A percentile compares a stretch with the other conserved stretches of the same genome.
Conservation (phyloP, 1,140 invertebrate species). For the Colletes gigas region DNA sequence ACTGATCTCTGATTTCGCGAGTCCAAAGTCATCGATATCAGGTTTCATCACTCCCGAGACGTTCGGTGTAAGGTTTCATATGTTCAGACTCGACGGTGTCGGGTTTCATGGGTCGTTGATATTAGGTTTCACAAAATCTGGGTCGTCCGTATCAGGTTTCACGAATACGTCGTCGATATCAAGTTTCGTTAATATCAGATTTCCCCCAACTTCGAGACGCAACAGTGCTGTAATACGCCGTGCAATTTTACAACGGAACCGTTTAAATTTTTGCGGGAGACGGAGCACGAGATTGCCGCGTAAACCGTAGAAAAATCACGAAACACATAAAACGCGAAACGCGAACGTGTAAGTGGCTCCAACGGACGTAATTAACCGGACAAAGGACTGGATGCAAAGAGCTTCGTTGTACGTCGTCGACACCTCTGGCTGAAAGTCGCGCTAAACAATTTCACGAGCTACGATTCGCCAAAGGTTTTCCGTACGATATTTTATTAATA, state of each 20-base stretch:
- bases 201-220: not conserved
- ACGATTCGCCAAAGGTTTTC: not conserved
- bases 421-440: not conserved
- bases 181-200: not conserved
- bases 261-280: not conserved
- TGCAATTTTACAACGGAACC: not conserved
- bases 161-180: not conserved
- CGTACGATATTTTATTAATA: not conserved
- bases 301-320: not conserved
- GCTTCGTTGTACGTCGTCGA: too few relatives aligned
- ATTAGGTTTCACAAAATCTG: not conserved
- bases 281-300: not conserved
- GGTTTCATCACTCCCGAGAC: not conserved
- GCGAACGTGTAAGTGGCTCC: not conserved
- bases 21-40: not conserved
- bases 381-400: not conserved
- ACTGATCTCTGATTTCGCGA: not conserved
- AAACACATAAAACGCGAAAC: not conserved
- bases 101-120: not conserved
- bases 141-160: not conserved
- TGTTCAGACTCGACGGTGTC: not conserved
- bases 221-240: not conserved
- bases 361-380: not conserved
- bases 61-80: not conserved
- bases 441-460: not conserved